phyloP scores from a whole-genome alignment of 2,888 invertebrate genomes.

The Caenorhabditis angaria region DNA sequence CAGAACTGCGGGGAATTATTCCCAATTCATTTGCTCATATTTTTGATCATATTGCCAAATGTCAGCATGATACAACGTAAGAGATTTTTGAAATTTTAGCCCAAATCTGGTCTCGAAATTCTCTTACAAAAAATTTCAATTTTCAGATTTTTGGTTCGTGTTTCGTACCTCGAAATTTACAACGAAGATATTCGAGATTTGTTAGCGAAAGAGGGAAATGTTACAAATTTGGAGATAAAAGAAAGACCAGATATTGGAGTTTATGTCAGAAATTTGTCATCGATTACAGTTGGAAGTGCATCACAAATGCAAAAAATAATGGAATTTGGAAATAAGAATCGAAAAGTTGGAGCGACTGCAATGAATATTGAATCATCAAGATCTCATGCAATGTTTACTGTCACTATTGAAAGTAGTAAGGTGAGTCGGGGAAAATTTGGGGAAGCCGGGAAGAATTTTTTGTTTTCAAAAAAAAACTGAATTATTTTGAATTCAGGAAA shows the following conservation, averaged over 20 bases:
- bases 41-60: constrained; percentile 94
- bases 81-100: constrained; percentile 64
- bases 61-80: constrained; percentile 87
- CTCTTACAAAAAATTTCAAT: constrained; percentile 5
- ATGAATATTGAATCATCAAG: constrained; percentile 89
- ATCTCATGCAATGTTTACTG: constrained; percentile 93
- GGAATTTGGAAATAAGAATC: constrained; percentile 94
- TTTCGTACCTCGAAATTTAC: constrained; percentile 97
- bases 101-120: not conserved
- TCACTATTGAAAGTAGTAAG: constrained; percentile 83
- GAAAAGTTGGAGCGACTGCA: constrained; percentile 86
- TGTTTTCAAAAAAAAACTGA: too few species aligned
- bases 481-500: too few species aligned
- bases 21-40: constrained; percentile 99
- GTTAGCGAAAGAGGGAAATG: constrained; percentile 85
- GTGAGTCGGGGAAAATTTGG: too few species aligned
- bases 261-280: constrained; percentile 92
- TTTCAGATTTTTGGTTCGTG: constrained; percentile 88
- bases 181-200: constrained; percentile 98
- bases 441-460: too few species aligned
- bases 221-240: constrained; percentile 67
- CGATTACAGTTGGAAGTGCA: constrained; percentile 96
- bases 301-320: constrained; percentile 93
- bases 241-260: constrained; percentile 95
- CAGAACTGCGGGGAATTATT: constrained; percentile 92